Conservation (phyloP, 1,140 invertebrate genomes). For the Zaprionus lachaisei region DNA sequence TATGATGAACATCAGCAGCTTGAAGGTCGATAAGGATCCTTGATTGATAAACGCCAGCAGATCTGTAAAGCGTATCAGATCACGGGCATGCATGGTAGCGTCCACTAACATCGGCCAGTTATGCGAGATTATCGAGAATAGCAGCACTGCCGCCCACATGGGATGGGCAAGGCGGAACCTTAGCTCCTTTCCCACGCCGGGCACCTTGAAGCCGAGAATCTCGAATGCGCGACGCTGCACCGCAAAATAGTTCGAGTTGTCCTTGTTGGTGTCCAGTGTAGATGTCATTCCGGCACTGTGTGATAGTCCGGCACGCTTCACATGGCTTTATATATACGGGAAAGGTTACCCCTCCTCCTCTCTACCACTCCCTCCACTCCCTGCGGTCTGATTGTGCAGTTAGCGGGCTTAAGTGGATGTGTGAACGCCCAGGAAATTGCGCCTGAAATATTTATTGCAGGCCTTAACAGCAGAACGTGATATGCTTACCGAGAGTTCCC, state of each 20-base stretch:
- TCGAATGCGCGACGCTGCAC: constrained; percentile 48
- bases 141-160: constrained; percentile 37
- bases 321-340: not conserved
- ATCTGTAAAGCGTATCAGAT: constrained; percentile 38
- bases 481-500: constrained; percentile 49
- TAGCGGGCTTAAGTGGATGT: constrained; percentile 51
- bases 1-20: constrained; percentile 33
- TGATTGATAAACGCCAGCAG: constrained; percentile 44
- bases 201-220: constrained; percentile 45
- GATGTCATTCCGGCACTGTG: not conserved
- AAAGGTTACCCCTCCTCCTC: not conserved
- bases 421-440: constrained; percentile 62
- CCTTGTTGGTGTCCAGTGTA: constrained; percentile 25
- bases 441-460: constrained; percentile 68
- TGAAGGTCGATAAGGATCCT: constrained; percentile 40
- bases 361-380: not conserved
- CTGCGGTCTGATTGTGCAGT: constrained; percentile 1
- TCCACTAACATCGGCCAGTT: constrained; percentile 51
- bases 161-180: constrained; percentile 27
- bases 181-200: not conserved
- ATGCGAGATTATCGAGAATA: constrained; percentile 42
- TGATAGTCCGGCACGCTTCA: not conserved
- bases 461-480: constrained; percentile 71
- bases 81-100: constrained; percentile 22
- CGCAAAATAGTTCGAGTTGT: constrained; percentile 40